Conservation (phyloP, 30 jellyfish, hydroid and myxozoan species). For the Phacellophora camtschatica region DNA sequence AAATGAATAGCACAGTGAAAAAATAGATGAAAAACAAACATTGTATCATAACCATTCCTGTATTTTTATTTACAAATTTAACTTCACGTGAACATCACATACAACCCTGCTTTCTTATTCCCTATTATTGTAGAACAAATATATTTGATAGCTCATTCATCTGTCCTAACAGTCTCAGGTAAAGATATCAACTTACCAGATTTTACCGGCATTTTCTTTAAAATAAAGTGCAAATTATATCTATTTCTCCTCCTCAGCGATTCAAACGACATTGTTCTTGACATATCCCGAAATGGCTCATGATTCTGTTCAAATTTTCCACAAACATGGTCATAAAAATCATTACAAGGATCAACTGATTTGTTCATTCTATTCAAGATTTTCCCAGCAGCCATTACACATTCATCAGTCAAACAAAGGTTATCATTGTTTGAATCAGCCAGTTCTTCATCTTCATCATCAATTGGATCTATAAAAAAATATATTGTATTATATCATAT, state of each 20-base stretch:
- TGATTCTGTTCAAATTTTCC: slow-evolving; percentile 31
- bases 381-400: slow-evolving; percentile 61
- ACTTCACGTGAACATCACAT: too few relatives aligned
- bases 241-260: slow-evolving; percentile 15
- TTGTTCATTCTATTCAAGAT: slow-evolving; percentile 39
- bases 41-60: too few relatives aligned
- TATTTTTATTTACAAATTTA: too few relatives aligned
- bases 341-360: slow-evolving; percentile 69
- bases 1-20: not conserved
- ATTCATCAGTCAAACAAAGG: slow-evolving; percentile 26
- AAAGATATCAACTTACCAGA: not conserved
- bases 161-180: not conserved
- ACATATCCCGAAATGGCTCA: slow-evolving; percentile 45
- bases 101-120: too few relatives aligned
- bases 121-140: too few relatives aligned
- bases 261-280: slow-evolving; percentile 59
- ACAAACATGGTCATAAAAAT: slow-evolving; percentile 59
- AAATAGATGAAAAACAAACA: not conserved
- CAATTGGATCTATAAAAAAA: too few relatives aligned
- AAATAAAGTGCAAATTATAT: not conserved
- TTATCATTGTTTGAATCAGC: too few relatives aligned
- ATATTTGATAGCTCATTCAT: too few relatives aligned
- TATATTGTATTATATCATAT: too few relatives aligned
- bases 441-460: too few relatives aligned
- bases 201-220: slow-evolving; percentile 7